phyloP scores from a whole-genome alignment of 2,888 invertebrate genomes.

The Caenorhabditis sinica region DNA sequence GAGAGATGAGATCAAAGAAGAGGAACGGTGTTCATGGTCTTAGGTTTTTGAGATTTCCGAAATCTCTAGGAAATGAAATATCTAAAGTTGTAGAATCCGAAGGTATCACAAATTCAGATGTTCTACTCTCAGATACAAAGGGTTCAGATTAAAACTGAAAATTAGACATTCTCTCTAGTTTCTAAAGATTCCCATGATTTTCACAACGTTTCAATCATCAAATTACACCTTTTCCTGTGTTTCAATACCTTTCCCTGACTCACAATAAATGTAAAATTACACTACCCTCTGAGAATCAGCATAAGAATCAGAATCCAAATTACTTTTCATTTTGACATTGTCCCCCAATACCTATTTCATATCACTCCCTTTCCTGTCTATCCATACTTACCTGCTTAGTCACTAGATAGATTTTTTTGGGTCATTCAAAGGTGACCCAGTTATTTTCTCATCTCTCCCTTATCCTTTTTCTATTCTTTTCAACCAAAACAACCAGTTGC shows the following conservation, averaged over 20 bases:
- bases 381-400: slow-evolving; percentile 13
- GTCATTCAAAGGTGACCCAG: slow-evolving; percentile 43
- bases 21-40: not conserved
- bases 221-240: not conserved
- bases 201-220: not conserved
- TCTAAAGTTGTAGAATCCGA: too few species aligned
- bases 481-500: slow-evolving; percentile 46
- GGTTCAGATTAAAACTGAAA: not conserved
- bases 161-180: too few species aligned
- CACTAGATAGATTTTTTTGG: slow-evolving; percentile 31
- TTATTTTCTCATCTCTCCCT: slow-evolving; percentile 30
- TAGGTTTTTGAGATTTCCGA: too few species aligned
- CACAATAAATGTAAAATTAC: not conserved
- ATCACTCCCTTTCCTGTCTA: not conserved
- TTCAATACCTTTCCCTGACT: not conserved
- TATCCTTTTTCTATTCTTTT: slow-evolving; percentile 4
- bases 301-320: too few species aligned
- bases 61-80: too few species aligned
- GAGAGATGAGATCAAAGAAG: not conserved
- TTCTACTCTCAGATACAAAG: too few species aligned
- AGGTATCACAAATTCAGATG: too few species aligned
- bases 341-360: not conserved
- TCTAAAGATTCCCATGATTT: too few species aligned
- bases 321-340: not conserved
- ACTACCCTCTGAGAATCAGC: too few species aligned